phyloP scores from a whole-genome alignment of 2,797 vertebrate species.

The Acrossocheilus wenchowensis region DNA sequence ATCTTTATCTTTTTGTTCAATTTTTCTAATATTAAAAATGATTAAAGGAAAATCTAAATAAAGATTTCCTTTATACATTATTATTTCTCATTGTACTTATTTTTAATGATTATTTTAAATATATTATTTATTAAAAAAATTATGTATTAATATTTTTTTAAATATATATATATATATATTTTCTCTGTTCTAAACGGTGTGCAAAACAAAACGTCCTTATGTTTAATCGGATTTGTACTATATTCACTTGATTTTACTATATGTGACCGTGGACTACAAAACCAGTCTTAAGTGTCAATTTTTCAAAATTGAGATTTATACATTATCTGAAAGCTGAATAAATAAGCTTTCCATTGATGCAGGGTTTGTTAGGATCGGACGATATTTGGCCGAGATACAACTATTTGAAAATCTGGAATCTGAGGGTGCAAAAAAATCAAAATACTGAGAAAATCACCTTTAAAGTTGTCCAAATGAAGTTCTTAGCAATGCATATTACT shows the following conservation, averaged over 20 bases:
- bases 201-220: neutral
- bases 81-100: neutral
- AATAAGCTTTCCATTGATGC: too few species aligned
- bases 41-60: neutral
- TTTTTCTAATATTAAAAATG: neutral
- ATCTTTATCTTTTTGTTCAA: neutral
- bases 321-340: too few species aligned
- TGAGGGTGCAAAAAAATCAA: too few species aligned
- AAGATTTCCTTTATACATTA: neutral
- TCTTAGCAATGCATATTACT: too few species aligned
- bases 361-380: too few species aligned
- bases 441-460: too few species aligned
- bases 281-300: too few species aligned
- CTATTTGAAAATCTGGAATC: too few species aligned
- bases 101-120: neutral
- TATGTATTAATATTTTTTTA: neutral
- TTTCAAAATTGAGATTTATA: too few species aligned
- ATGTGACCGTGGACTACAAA: too few species aligned
- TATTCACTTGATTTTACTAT: neutral
- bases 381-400: too few species aligned
- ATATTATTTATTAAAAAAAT: neutral
- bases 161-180: neutral
- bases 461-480: too few species aligned
- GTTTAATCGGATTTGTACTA: neutral
- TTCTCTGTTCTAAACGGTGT: neutral